These are phyloP conservation scores for Linepithema humile DNA, from an alignment of 1,140 invertebrate species.

Conservation along the genomic window DNA sequence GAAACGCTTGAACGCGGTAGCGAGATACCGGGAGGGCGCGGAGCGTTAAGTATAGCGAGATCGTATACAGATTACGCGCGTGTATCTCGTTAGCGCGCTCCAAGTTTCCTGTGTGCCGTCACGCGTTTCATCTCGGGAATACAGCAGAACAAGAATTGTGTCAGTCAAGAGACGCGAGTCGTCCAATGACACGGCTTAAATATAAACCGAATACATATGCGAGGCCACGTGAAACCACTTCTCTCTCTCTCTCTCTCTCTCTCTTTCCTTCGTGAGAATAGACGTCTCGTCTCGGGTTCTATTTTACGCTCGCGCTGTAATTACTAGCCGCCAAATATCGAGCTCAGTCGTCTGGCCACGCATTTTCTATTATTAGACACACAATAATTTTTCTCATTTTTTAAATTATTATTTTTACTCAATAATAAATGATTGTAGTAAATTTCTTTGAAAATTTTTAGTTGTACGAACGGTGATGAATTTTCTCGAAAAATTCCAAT, in stretches of 20 bases:
- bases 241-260: not conserved
- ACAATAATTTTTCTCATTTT: not conserved
- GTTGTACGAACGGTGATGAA: not conserved
- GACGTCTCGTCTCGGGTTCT: slow-evolving; percentile 21
- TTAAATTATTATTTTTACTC: slow-evolving; percentile 2
- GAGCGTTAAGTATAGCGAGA: slow-evolving; percentile 4
- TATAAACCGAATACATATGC: slow-evolving; percentile 68
- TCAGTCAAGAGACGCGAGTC: slow-evolving; percentile 64
- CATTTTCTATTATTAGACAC: not conserved
- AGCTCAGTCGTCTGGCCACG: slow-evolving; percentile 5
- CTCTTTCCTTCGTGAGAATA: slow-evolving; percentile 13
- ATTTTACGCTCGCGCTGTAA: slow-evolving; percentile 35
- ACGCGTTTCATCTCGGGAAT: slow-evolving; percentile 35
- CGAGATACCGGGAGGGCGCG: not conserved
- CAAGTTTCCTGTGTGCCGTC: slow-evolving; percentile 35
- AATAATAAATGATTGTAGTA: not conserved
- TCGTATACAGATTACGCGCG: slow-evolving; percentile 17
- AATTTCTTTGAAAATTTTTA: not conserved
- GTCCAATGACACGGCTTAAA: slow-evolving; percentile 73
- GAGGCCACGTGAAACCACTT: slow-evolving; percentile 11
- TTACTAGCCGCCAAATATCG: slow-evolving; percentile 31
- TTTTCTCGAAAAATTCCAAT: not conserved
- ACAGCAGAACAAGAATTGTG: slow-evolving; percentile 71
- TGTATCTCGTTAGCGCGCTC: slow-evolving; percentile 39
- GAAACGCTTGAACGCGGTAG: not conserved